Conservation (phyloP, 35 echinoderm and acorn worm species). For the Strongylocentrotus purpuratus region DNA sequence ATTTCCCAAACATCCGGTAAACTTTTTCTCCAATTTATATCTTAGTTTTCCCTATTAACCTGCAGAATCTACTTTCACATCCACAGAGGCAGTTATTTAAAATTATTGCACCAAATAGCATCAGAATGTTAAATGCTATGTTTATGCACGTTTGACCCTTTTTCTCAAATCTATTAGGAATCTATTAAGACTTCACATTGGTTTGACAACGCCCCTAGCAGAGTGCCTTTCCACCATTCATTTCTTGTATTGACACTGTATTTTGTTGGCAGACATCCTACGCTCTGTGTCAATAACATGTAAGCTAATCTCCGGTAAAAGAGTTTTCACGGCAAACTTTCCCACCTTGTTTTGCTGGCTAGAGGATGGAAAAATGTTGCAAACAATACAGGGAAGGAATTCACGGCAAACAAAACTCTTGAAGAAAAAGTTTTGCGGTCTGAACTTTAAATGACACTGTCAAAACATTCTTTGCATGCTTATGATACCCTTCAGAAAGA, state of each 20-base stretch:
- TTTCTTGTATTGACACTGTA: constrained; percentile 11
- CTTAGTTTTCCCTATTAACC: too few species aligned
- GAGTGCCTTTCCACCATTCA: background rate
- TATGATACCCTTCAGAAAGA: background rate
- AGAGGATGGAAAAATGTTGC: background rate
- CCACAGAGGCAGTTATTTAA: too few species aligned
- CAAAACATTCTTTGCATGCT: background rate
- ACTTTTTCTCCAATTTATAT: too few species aligned
- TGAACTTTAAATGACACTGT: constrained; percentile 18
- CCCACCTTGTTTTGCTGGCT: background rate
- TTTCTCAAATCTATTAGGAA: background rate
- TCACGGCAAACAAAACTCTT: background rate
- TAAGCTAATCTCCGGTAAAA: background rate
- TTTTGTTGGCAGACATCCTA: background rate
- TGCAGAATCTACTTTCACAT: too few species aligned
- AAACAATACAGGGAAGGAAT: background rate
- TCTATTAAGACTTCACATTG: background rate
- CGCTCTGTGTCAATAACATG: constrained; percentile 9
- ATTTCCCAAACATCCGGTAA: too few species aligned
- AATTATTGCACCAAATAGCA: too few species aligned
- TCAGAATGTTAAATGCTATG: background rate
- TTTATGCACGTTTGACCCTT: background rate
- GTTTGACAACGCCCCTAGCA: background rate
- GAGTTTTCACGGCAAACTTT: background rate
- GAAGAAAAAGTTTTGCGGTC: background rate